Evolutionary conservation across 1,140 invertebrate genomes (phyloP), one percentile per base, ranked within the genome.

Genomic region (Drosophila ercepeae): DNA sequence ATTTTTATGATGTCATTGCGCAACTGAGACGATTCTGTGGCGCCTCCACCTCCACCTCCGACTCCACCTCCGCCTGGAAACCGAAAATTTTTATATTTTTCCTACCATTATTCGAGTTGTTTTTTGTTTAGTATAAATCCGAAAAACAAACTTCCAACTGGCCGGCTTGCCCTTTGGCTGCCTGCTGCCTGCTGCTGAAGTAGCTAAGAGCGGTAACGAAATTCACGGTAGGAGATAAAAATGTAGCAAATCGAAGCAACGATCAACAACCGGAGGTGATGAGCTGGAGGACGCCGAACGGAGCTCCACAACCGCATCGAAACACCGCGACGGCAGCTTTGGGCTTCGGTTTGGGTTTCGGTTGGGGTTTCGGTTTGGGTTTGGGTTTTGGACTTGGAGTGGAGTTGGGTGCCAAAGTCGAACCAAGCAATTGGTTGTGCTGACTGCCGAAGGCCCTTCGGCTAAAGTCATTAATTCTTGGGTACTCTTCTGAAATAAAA

Each of bases 151-250:
- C 59, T 75, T 34, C 3, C 14, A 75, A 65, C 54, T 68, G 49
- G 21, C 55, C 42, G 32, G 16, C 44, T 36, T 79, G 78, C 73
- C 73, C 73, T 83, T 77, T 77, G 61, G 78, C 77, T 59, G 67
- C 9, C 23, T 41, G 32, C 18, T 25, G 44, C 13, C 45, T 25
- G 51, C 51, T 74, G 54, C 64, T 64, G 74, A 78, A 86, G 79
- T 84, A 84, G 81, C 79, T 84, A 76, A 49, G 76, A 84, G 81
- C 81, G 59, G 81, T 84, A 86, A 86, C 82, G 82, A 88, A 88
- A 88, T 88, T 88, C 82, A 88, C 82, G 82, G 82, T 88, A 88
- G 82, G 77, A 88, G 82, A 88, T 88, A 88, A 88, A 88, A 88
- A 88, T 88, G 74, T 88, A 75, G 64, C 82, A 82, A 88, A 88